Conservation (phyloP, 2,113 vertebrate species). For the Phylloscopus whistleri region DNA sequence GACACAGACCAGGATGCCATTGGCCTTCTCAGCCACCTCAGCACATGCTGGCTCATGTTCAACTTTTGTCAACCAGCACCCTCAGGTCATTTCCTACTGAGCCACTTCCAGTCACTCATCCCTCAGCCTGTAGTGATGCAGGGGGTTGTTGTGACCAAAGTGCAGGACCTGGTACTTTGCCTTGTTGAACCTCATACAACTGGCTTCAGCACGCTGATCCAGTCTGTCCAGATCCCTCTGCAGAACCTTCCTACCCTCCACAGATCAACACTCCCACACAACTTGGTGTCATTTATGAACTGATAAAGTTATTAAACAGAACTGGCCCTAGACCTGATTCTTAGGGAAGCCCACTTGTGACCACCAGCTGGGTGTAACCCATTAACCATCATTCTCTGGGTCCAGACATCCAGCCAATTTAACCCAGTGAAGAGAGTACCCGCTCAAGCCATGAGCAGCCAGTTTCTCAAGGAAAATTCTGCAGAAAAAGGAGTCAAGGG, state of each 20-base stretch:
- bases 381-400: neutral
- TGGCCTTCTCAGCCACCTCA: neutral
- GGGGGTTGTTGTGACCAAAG: neutral
- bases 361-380: neutral
- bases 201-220: neutral
- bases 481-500: neutral
- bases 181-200: neutral
- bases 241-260: neutral
- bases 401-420: neutral
- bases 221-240: neutral
- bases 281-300: neutral
- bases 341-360: neutral
- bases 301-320: neutral
- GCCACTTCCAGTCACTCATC: neutral
- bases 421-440: neutral
- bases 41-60: neutral
- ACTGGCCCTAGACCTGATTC: neutral
- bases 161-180: neutral
- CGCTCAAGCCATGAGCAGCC: neutral
- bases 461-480: neutral
- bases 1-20: neutral
- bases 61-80: no score
- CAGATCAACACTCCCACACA: neutral
- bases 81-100: neutral
- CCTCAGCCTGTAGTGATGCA: neutral